Evolutionary conservation across 2,888 invertebrate species (phyloP).

Genomic region (Cylloceria caligata): DNA sequence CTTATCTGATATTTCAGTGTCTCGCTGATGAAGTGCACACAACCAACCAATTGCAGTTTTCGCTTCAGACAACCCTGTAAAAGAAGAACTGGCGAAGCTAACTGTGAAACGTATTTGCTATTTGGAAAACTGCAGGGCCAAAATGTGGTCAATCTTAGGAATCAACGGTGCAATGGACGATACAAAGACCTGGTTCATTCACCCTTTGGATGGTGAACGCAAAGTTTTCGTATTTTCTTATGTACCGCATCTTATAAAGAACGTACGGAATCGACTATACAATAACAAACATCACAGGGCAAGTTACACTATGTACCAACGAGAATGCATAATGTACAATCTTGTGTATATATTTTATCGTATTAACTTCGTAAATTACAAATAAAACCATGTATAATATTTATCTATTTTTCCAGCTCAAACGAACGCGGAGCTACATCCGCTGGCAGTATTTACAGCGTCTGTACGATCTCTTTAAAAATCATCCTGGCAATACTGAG

Average conservation of each 20-base stretch:
- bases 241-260: constrained; percentile 14
- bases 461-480: too few species aligned
- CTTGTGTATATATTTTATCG: too few species aligned
- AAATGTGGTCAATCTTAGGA: constrained; percentile 1
- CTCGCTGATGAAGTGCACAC: constrained; percentile 61
- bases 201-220: constrained; percentile 15
- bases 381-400: not conserved
- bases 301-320: too few species aligned
- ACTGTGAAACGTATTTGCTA: constrained; percentile 64
- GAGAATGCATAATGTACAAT: too few species aligned
- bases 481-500: not conserved
- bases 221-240: constrained; percentile 22
- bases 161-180: constrained; percentile 4
- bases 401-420: not conserved
- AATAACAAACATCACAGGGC: too few species aligned
- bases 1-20: constrained; percentile 69
- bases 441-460: too few species aligned
- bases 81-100: constrained; percentile 57
- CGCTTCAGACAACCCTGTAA: constrained; percentile 62
- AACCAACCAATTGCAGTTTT: constrained; percentile 71
- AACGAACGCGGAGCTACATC: too few species aligned
- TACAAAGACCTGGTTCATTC: constrained; percentile 18
- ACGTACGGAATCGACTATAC: too few species aligned
- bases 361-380: too few species aligned
- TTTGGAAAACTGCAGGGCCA: constrained; percentile 26